Evolutionary conservation across 2,113 vertebrate genomes (phyloP).

Genomic region (Pachypanchax playfairii): DNA sequence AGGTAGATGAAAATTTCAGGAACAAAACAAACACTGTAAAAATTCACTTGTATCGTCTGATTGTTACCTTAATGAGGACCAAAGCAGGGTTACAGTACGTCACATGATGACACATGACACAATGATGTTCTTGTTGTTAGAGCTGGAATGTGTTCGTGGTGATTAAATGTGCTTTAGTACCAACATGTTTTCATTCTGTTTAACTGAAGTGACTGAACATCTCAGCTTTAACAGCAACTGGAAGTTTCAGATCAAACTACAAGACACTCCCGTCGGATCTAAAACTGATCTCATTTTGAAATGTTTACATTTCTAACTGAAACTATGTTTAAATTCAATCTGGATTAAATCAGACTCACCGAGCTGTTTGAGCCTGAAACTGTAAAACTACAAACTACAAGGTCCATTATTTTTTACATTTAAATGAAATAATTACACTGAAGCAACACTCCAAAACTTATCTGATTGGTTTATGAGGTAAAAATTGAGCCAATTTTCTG

Average conservation of each 20-base stretch:
- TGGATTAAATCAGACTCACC: not conserved
- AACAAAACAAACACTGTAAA: not conserved
- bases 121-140: constrained; percentile 1
- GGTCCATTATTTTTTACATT: no score
- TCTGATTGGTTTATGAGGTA: no score
- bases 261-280: no score
- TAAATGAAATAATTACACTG: no score
- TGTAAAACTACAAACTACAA: no score
- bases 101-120: constrained; percentile 10
- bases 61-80: no score
- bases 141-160: not conserved
- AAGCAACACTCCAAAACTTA: no score
- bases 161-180: constrained; percentile 17
- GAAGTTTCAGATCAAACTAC: no score
- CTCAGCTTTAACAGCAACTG: no score
- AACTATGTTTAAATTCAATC: constrained; percentile 9
- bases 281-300: not conserved
- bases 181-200: not conserved
- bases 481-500: no score
- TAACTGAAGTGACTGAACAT: not conserved
- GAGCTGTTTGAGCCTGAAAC: no score
- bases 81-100: constrained; percentile 10
- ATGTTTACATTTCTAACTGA: not conserved
- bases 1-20: constrained; percentile 19
- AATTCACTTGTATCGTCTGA: no score